These are phyloP conservation scores for Atlantisia rogersi DNA, from an alignment of 2,113 vertebrate genomes.

Conservation along the genomic window DNA sequence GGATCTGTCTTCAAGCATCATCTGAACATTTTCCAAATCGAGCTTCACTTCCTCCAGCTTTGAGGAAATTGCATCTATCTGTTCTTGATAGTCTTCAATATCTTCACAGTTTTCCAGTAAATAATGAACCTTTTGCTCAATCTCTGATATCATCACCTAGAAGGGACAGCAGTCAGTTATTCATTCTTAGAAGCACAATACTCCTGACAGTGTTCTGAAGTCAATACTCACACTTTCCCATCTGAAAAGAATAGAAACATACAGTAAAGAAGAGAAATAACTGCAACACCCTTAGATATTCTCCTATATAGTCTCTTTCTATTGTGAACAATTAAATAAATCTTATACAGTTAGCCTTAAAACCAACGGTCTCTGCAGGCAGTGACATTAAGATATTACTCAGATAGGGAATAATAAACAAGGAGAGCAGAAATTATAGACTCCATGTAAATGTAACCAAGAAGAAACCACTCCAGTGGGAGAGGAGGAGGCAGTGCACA, in stretches of 20 bases:
- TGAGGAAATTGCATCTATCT: conserved; percentile 78
- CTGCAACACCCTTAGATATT: background rate
- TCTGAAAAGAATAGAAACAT: background rate
- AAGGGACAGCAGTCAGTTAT: conserved; percentile 39
- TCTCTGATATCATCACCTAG: conserved; percentile 87
- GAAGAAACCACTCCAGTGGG: background rate
- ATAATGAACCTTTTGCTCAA: conserved; percentile 83
- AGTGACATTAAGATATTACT: background rate
- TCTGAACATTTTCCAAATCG: conserved; percentile 85
- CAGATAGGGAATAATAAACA: background rate
- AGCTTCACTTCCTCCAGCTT: conserved; percentile 86
- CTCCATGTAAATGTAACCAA: background rate
- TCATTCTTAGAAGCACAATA: background rate
- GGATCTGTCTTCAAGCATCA: conserved; percentile 82
- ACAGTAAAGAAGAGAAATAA: background rate
- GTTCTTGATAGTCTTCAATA: conserved; percentile 64
- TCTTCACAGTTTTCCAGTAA: conserved; percentile 71
- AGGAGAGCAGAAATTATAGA: background rate
- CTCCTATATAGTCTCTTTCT: background rate
- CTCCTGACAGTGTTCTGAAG: background rate
- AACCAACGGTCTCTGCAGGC: background rate
- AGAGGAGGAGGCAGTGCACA: background rate
- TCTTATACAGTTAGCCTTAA: background rate
- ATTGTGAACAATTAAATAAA: background rate
- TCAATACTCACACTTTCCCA: background rate